Conservation (phyloP, 2,113 vertebrate genomes). For the Lampris megalopsis region DNA sequence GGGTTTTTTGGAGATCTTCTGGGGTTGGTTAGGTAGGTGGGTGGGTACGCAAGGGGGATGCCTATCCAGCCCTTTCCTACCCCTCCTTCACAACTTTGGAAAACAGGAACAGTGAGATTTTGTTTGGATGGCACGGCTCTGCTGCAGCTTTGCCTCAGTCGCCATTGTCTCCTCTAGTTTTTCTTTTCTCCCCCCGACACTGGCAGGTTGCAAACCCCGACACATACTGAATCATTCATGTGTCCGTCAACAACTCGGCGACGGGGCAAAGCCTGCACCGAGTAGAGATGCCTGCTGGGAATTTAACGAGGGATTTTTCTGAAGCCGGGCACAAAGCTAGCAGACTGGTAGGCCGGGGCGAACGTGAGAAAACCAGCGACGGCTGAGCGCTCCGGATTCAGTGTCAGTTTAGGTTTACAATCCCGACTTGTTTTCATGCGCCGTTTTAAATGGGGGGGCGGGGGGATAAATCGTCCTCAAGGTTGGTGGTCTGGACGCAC, state of each 20-base stretch:
- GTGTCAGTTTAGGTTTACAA: conserved; percentile 50
- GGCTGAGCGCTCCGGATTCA: conserved; percentile 38
- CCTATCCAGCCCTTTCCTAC: conserved; percentile 34
- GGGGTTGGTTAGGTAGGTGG: conserved; percentile 18
- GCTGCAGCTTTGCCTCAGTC: conserved; percentile 61
- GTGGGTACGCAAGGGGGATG: conserved; percentile 42
- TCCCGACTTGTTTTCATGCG: conserved; percentile 55
- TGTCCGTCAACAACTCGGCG: conserved; percentile 63
- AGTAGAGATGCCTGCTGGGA: conserved; percentile 61
- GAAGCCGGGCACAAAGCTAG: conserved; percentile 56
- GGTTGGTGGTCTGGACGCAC: conserved; percentile 34
- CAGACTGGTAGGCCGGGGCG: conserved; percentile 42
- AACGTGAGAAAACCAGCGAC: conserved; percentile 55
- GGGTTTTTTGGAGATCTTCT: conserved; percentile 46
- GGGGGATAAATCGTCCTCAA: background rate
- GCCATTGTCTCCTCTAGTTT: conserved; percentile 66
- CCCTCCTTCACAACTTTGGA: conserved; percentile 55
- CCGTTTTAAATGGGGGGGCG: conserved; percentile 3
- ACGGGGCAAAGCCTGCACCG: conserved; percentile 32
- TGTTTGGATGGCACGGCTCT: conserved; percentile 71
- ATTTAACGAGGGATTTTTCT: conserved; percentile 75
- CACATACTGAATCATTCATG: conserved; percentile 72
- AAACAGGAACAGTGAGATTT: conserved; percentile 78
- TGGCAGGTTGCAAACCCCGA: conserved; percentile 72
- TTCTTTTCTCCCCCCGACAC: conserved; percentile 48